phyloP scores from a whole-genome alignment of 2,888 invertebrate genomes.

The Acanthosepion lycidas region DNA sequence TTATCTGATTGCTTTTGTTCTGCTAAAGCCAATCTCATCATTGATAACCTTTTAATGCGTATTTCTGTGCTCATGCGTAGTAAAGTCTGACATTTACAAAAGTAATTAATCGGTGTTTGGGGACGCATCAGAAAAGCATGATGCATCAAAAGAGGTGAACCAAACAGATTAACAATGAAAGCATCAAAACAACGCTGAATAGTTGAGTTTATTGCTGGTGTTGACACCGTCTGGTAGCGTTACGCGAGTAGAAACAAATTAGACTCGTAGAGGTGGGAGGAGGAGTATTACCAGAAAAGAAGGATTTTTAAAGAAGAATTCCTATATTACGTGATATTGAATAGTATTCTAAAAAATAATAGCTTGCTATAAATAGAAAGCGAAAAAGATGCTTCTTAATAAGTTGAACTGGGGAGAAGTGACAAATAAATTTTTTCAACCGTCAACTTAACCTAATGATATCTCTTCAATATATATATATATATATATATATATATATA shows the following conservation, averaged over 20 bases:
- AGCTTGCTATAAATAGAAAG: not conserved
- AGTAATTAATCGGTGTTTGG: not conserved
- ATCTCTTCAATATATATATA: no score
- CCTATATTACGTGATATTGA: not conserved
- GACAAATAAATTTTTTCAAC: no score
- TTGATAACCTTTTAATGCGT: constrained; percentile 33
- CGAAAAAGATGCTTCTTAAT: no score
- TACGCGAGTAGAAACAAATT: not conserved
- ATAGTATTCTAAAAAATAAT: not conserved
- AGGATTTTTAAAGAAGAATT: not conserved
- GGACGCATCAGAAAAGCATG: constrained; percentile 13
- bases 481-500: no score
- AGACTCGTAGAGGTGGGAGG: not conserved
- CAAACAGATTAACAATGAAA: constrained; percentile 11
- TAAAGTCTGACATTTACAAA: not conserved
- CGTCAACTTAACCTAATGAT: no score
- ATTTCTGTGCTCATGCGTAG: not conserved
- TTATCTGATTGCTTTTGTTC: not conserved
- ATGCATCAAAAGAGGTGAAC: not conserved
- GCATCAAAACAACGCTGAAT: not conserved
- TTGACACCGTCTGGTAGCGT: not conserved
- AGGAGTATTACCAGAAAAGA: not conserved
- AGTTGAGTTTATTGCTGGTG: not conserved
- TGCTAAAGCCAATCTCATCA: not conserved
- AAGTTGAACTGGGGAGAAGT: no score